Evolutionary conservation across 2,888 invertebrate genomes (phyloP).

Genomic region (Steinernema carpocapsae): DNA sequence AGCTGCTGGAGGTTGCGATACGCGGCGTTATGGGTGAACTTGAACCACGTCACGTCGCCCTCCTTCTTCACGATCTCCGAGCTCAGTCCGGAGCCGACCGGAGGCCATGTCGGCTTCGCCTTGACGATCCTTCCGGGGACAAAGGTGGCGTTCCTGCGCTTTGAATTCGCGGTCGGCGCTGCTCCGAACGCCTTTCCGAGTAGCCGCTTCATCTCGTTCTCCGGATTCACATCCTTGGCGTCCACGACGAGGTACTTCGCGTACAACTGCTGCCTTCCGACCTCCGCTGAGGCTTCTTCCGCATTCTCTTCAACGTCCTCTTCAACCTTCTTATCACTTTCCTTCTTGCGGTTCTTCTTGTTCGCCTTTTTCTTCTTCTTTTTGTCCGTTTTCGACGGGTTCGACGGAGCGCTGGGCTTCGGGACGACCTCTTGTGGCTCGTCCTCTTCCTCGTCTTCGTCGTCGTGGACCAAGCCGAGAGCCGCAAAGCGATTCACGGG

Average conservation of each 20-base stretch:
- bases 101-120: constrained; percentile 52
- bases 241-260: constrained; percentile 48
- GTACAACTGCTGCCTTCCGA: constrained; percentile 11
- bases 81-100: constrained; percentile 33
- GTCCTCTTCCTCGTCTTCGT: constrained; percentile 35
- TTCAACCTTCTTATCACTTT: constrained; percentile 41
- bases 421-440: neutral
- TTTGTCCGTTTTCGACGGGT: constrained; percentile 24
- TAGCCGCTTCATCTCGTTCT: constrained; percentile 52
- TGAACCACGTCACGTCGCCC: constrained; percentile 43
- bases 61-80: constrained; percentile 6
- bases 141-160: constrained; percentile 33
- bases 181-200: constrained; percentile 54
- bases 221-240: constrained; percentile 54
- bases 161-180: neutral
- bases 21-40: constrained; percentile 41
- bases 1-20: constrained; percentile 38
- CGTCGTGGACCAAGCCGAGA: constrained; percentile 31
- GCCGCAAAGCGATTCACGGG: constrained; percentile 12
- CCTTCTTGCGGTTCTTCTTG: constrained; percentile 36
- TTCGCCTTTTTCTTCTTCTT: constrained; percentile 29
- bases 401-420: neutral
- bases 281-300: constrained; percentile 13
- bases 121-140: constrained; percentile 51
- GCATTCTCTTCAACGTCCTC: constrained; percentile 35